Base-by-base conservation (phyloP, 2,888 invertebrate genomes). In the Alcis repandata region DNA sequence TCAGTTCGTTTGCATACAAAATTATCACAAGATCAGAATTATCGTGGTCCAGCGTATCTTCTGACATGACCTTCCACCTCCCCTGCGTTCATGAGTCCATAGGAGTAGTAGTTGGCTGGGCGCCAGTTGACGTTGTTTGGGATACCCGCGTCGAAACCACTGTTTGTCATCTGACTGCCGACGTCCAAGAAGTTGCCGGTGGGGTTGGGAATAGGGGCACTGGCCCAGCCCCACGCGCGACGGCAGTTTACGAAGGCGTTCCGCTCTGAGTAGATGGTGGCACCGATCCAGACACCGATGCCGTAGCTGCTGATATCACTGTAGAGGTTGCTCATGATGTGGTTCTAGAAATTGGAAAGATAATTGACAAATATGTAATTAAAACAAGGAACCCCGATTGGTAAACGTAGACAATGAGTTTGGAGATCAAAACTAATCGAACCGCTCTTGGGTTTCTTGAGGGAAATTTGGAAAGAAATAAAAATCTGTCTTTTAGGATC, bases 221-320 rank as follows among this genome's bases (percentile, higher is more conserved):
- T 33, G 19, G 52, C 60, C 52, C 51, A 52, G 52, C 56, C 61
- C 57, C 53, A 52, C 22, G 46, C 40, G 36, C 43, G 22, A 13
- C 51, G 48, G n/a, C 48, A 43, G 56, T 2, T 48, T 11, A 56
- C n/a, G 45, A 56, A 56, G 0, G 36, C 8, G 56, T 56, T 53
- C 27, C 27, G 13, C 4, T 61, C 36, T 13, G 52, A 43, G 56
- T 43, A 45, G 17, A 40, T 51, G 8, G 2, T 3, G 10, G 20
- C 53, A 1, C 53, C 36, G n/a, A 19, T 56, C 56, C 56, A 56
- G 3, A 56, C 45, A 9, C 56, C 56, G 33, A 56, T 56, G 20
- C 56, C 43, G 56, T 56, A 56, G 45, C 45, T 45, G 45, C 19
- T 45, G 56, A 19, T 13, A n/a, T 56, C 45, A 0, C 33, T n/a